Percentiles rank a stretch among this genome's conserved stretches.
Conservation (phyloP, 2,888 invertebrate genomes). For the Heteropelma amictum region DNA sequence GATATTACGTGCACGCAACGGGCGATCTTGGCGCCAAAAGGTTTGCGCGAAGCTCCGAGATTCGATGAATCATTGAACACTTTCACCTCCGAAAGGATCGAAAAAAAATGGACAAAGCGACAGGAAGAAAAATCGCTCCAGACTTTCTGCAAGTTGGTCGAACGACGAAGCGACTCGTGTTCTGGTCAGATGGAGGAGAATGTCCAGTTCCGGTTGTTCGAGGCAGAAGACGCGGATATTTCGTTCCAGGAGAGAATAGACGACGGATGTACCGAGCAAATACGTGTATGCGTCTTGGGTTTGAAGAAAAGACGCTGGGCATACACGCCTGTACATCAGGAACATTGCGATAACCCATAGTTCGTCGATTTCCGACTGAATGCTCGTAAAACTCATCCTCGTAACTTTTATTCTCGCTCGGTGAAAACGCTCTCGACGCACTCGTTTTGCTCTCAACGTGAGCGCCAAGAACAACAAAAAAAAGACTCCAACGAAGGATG, state of each 20-base stretch:
- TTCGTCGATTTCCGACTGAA: too few relatives aligned
- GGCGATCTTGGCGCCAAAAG: not conserved
- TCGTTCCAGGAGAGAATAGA: not conserved
- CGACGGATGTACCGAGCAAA: too few relatives aligned
- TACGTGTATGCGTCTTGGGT: too few relatives aligned
- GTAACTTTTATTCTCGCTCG: slow-evolving; percentile 54
- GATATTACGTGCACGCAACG: not conserved
- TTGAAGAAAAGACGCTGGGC: too few relatives aligned
- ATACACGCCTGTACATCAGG: too few relatives aligned
- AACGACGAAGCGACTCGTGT: not conserved
- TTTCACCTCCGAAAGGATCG: not conserved
- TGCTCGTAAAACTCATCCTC: slow-evolving; percentile 38
- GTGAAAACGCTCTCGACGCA: slow-evolving; percentile 39
- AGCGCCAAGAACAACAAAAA: slow-evolving; percentile 4
- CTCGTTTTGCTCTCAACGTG: not conserved
- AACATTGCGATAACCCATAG: too few relatives aligned
- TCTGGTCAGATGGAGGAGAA: not conserved
- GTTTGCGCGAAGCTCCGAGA: not conserved
- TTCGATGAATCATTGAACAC: not conserved
- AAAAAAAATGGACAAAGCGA: not conserved
- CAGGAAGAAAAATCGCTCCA: not conserved
- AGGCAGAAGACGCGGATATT: not conserved
- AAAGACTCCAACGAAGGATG: slow-evolving; percentile 25
- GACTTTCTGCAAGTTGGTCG: not conserved
- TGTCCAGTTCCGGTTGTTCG: not conserved